These are phyloP conservation scores for Coecobrya sp. DNA, from an alignment of 2,888 invertebrate species.

Conservation along the genomic window DNA sequence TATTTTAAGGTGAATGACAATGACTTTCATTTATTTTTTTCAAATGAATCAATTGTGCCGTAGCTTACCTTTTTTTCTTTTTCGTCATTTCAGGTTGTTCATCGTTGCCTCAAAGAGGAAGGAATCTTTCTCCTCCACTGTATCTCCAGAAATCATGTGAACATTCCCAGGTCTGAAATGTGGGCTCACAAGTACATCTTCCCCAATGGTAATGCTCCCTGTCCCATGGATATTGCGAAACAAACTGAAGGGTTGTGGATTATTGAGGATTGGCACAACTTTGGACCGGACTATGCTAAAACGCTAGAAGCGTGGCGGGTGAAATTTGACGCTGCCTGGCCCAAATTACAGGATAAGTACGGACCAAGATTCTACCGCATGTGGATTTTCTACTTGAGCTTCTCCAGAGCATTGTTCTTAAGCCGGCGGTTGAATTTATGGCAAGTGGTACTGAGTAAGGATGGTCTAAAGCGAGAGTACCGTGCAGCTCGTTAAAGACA, in stretches of 20 bases:
- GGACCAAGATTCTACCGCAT: background rate
- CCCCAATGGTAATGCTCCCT: constrained; percentile 19
- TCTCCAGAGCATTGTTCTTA: background rate
- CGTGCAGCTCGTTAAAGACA: background rate
- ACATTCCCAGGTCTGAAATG: background rate
- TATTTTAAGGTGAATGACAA: background rate
- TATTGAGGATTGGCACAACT: constrained; percentile 53
- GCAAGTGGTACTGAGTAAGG: constrained; percentile 23
- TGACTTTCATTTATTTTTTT: too few relatives aligned
- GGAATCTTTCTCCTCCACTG: constrained; percentile 81
- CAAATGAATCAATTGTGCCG: background rate
- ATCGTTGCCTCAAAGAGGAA: constrained; percentile 69
- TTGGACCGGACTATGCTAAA: constrained; percentile 21
- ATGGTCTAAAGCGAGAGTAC: background rate
- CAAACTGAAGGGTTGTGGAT: background rate
- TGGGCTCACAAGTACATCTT: constrained; percentile 56
- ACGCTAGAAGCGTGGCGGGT: constrained; percentile 7
- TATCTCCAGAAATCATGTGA: constrained; percentile 72
- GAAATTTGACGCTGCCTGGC: constrained; percentile 23
- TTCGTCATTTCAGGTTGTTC: constrained; percentile 32
- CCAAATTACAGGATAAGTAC: background rate
- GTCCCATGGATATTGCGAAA: background rate
- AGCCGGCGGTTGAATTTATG: background rate
- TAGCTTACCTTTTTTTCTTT: too few relatives aligned
- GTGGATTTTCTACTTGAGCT: constrained; percentile 14